Conservation (phyloP, 2,113 vertebrate species). For the Labeo catla region DNA sequence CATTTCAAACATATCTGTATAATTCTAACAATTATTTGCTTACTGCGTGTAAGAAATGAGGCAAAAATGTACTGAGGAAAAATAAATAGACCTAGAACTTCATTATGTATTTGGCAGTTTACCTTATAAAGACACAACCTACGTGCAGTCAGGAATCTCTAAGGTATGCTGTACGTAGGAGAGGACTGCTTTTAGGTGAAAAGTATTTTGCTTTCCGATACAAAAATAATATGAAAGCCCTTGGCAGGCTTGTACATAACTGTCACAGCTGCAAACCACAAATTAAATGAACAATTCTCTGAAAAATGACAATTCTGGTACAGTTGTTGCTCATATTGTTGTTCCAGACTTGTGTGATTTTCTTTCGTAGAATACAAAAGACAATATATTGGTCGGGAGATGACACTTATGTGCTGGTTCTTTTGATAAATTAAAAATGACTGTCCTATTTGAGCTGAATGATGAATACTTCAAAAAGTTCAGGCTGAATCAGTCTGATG, state of each 20-base stretch:
- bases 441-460: not conserved
- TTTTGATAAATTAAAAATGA: not conserved
- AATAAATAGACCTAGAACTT: not conserved
- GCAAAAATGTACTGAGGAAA: not conserved
- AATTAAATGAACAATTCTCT: not conserved
- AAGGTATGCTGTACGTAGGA: not conserved
- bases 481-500: not conserved
- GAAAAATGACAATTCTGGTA: not conserved
- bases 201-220: not conserved
- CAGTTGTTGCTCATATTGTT: not conserved
- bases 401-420: not conserved
- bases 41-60: not conserved
- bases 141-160: not conserved
- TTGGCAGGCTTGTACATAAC: not conserved
- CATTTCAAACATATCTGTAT: not conserved
- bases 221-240: not conserved
- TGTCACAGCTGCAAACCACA: not conserved
- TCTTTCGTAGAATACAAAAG: not conserved
- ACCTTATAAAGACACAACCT: not conserved
- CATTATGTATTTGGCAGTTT: not conserved
- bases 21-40: not conserved
- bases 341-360: not conserved
- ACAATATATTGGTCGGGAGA: not conserved
- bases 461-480: not conserved
- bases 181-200: not conserved